phyloP scores from a whole-genome alignment of 1,140 invertebrate species.

The Brachystomella parvula region DNA sequence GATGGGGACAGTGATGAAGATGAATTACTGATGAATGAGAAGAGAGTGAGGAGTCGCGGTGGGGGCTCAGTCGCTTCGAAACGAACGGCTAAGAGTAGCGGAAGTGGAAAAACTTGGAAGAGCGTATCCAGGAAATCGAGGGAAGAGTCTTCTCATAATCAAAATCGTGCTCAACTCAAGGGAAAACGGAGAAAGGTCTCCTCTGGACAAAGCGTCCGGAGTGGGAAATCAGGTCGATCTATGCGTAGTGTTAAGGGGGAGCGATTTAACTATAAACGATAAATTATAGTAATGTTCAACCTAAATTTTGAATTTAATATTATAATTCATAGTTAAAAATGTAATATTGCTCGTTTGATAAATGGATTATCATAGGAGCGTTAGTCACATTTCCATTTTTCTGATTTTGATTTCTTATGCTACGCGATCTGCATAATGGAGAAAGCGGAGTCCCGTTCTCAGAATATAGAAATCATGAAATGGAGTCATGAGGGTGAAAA shows the following conservation, averaged over 20 bases:
- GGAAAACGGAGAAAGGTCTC: background rate
- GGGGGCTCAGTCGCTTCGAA: background rate
- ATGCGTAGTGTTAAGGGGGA: background rate
- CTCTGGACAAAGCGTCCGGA: background rate
- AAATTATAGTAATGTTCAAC: no score
- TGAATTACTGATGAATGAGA: background rate
- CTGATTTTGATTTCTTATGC: no score
- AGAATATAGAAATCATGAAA: no score
- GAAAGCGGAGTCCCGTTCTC: no score
- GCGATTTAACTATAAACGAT: background rate
- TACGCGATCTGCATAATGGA: no score
- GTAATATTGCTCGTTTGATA: no score
- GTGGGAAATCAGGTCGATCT: background rate
- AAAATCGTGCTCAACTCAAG: background rate
- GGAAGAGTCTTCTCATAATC: background rate
- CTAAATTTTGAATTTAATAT: no score
- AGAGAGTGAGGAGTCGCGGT: background rate
- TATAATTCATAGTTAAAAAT: no score
- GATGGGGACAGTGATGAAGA: constrained; percentile 18
- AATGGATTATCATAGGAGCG: no score
- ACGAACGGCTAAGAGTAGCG: background rate
- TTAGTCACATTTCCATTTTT: no score
- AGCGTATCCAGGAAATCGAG: background rate
- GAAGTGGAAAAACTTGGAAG: background rate
- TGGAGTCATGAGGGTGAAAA: no score